Percentiles rank a stretch among this genome's conserved stretches.
phyloP scores from a whole-genome alignment of 2,113 vertebrate genomes.

The Fregetta grallaria region DNA sequence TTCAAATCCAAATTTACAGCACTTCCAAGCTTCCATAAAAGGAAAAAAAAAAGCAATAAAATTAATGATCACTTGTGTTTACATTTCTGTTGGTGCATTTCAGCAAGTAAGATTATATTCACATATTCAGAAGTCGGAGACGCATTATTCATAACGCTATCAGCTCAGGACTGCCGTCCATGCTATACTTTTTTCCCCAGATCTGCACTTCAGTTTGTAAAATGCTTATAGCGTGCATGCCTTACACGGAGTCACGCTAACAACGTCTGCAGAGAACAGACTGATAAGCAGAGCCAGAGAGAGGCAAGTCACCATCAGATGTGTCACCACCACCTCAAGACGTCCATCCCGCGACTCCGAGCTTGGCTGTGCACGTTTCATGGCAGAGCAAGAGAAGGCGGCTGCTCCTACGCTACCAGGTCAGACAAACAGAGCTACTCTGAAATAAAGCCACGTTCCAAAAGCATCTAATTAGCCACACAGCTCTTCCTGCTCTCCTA shows the following conservation, averaged over 20 bases:
- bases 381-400: background rate
- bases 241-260: background rate
- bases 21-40: constrained; percentile 47
- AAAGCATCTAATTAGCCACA: background rate
- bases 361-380: background rate
- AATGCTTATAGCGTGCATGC: background rate
- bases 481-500: background rate
- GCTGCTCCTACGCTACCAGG: background rate
- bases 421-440: background rate
- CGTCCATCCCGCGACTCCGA: rapidly evolving
- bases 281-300: background rate
- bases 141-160: background rate
- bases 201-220: background rate
- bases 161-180: background rate
- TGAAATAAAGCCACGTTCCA: background rate
- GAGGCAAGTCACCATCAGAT: background rate
- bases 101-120: constrained; percentile 22
- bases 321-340: rapidly evolving
- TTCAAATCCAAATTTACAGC: constrained; percentile 41
- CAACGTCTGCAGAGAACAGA: background rate
- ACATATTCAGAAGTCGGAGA: background rate
- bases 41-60: constrained; percentile 8
- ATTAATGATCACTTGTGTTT: constrained; percentile 38
- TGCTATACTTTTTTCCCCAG: background rate
- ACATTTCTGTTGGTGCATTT: constrained; percentile 47